Base-by-base conservation (phyloP, 2,797 vertebrate genomes). In the Ibycter americanus region DNA sequence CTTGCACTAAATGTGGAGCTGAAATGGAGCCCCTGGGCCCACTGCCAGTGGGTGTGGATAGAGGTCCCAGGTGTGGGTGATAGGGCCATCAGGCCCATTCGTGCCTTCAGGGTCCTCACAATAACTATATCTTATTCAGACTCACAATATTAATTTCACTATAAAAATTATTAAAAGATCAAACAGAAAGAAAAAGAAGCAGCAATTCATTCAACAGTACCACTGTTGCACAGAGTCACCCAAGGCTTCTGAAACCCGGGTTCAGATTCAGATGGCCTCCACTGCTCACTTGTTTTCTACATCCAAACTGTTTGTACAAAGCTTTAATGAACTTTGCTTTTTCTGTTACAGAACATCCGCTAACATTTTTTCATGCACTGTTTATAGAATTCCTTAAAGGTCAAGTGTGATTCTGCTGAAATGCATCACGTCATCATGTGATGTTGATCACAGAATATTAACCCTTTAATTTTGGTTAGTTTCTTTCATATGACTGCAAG, bases 301-400 rank as follows among this genome's bases (percentile, higher is more conserved):
- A 18, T 54, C 32, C 76, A 70, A 70, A 82, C 15, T 68, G 22
- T 80, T 92, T 76, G 44, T 52, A 79, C 34, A 84, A 94, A 82
- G 31, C 66, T 82, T 58, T 83, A 65, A 90, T 73, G 58, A 87
- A 83, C 62, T 87, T 90, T n/a, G 8, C 2, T 91, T 96, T 91
- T 95, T 62, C 85, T 89, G 19, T 55, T 83, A 47, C 65, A 68
- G 46, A 93, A 88, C 38, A 81, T 88, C 54, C 22, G 0, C 42
- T 91, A 91, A 87, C 20, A 58, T 73, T 84, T 82, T 90, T 66
- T 81, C 54, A 86, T 46, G 31, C 38, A 51, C 21, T 62, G 32
- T 79, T 95, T 72, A 62, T 29, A 36, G 55, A 76, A 49, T 82
- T 81, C 27, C 92, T 80, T 80, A 91, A 95, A 96, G 73, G 66